phyloP scores from a whole-genome alignment of 2,113 vertebrate species.

The Tiliqua scincoides region DNA sequence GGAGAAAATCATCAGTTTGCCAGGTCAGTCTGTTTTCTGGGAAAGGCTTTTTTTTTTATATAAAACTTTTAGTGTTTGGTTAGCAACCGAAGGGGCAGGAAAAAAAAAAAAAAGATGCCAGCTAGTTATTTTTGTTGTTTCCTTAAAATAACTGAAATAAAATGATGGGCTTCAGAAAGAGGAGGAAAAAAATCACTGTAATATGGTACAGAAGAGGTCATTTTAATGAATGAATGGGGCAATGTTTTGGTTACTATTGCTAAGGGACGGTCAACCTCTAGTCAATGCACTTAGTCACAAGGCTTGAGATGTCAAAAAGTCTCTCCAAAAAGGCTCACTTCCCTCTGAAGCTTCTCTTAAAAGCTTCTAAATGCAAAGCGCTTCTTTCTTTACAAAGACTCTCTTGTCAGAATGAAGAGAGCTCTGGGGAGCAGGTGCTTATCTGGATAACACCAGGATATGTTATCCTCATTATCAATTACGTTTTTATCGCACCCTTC shows the following conservation, averaged over 20 bases:
- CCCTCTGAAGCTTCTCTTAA: background rate
- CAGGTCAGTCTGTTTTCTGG: background rate
- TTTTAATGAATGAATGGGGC: background rate
- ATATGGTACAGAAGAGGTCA: background rate
- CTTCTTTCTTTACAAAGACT: background rate
- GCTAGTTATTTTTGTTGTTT: slow-evolving; percentile 3
- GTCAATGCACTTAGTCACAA: background rate
- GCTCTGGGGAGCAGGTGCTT: background rate
- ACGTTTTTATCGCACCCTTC: background rate
- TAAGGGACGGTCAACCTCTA: background rate
- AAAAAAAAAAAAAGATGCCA: background rate
- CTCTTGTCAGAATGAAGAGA: background rate
- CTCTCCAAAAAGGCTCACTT: background rate
- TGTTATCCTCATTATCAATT: background rate
- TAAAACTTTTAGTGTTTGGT: slow-evolving; percentile 16
- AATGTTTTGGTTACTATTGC: slow-evolving; percentile 10
- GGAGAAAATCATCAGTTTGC: background rate
- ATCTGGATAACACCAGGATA: too few species aligned
- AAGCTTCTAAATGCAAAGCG: background rate
- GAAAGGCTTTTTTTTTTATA: background rate
- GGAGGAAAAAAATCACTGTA: slow-evolving; percentile 20
- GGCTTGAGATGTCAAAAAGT: background rate
- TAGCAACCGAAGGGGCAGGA: slow-evolving; percentile 4
- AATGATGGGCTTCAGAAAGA: slow-evolving; percentile 26
- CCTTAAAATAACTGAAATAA: slow-evolving; percentile 11